Percentiles rank a stretch among this genome's conserved stretches.
phyloP scores from a whole-genome alignment of 2,888 invertebrate genomes.

The Hydriomena furcata region DNA sequence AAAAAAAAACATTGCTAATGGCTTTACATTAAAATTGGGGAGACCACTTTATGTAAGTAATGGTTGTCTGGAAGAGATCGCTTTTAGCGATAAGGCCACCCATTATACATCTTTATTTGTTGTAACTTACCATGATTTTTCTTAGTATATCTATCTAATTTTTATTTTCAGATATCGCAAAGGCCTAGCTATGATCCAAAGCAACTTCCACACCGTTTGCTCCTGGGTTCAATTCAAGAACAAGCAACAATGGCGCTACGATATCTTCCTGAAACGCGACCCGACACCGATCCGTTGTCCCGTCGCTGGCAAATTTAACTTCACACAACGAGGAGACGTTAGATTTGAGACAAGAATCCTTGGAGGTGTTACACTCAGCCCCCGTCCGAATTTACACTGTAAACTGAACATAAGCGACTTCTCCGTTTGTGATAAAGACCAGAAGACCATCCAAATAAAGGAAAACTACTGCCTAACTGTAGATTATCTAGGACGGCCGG shows the following conservation, averaged over 20 bases:
- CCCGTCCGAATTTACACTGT: constrained; percentile 96
- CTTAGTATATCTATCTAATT: too few species aligned
- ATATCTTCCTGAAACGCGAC: constrained; percentile 92
- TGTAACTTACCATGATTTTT: too few species aligned
- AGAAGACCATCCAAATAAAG: constrained; percentile 96
- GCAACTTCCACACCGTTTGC: constrained; percentile 95
- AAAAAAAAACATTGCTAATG: too few species aligned
- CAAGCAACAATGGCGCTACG: constrained; percentile 93
- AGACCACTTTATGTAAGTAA: too few species aligned
- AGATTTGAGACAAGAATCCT: constrained; percentile 96
- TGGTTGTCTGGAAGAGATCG: too few species aligned
- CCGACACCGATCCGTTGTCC: constrained; percentile 97
- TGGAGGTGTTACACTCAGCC: constrained; percentile 97
- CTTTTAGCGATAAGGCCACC: too few species aligned
- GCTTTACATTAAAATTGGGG: too few species aligned
- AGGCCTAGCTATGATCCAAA: constrained; percentile 94
- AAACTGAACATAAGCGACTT: constrained; percentile 97
- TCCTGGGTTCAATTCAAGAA: constrained; percentile 97
- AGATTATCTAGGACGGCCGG: constrained; percentile 96
- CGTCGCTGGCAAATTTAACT: constrained; percentile 97
- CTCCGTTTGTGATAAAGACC: constrained; percentile 97
- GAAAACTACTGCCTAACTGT: constrained; percentile 98
- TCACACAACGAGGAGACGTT: constrained; percentile 95
- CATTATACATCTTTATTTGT: too few species aligned
- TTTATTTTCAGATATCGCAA: constrained; percentile 87